Base-by-base conservation (phyloP, 2,888 invertebrate genomes). In the Ophion ventricosus region DNA sequence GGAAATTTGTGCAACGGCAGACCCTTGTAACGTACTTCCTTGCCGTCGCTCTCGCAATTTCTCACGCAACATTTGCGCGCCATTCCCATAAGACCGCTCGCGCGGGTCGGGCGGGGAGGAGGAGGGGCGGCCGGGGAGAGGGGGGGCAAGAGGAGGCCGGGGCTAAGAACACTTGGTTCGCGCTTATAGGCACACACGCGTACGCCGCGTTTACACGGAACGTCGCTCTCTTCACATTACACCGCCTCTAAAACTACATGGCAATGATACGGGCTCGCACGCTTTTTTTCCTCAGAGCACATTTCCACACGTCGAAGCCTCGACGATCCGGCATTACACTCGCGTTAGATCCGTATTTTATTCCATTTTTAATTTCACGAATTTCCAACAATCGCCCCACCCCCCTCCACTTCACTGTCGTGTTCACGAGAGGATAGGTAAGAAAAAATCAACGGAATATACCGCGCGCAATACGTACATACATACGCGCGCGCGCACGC, bases 1-100 rank as follows among this genome's bases (percentile, higher is more conserved):
- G 97, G 97, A 90, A 96, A 96, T 89, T 96, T 96, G 92, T 97
- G 97, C 90, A 96, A 96, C 56, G 97, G 96, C 54, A 97, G 96
- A 85, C 97, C 96, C 87, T 95, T 93, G 91, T 96, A 95, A 92
- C 96, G 95, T 82, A 94, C 92, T 91, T 95, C 94, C 83, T 94
- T 94, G 54, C 95, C 95, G 91, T 95, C 95, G 73, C 96, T 96
- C 86, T 94, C 93, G 94, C 96, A 96, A 89, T 94, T 94, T 88
- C 94, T 94, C 88, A 96, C 94, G 91, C 95, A 95, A 94, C 96
- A 96, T 93, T 95, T 95, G 93, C 95, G 95, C 87, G 95, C 95
- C 96, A 96, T 96, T 94, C 91, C 90, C 90, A 89, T 89, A 83
- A 86, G 82, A 86, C 88, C 88, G 87, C 86, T 86, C 84, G 84